Percentiles rank a stretch among this genome's conserved stretches.
These are phyloP conservation scores for Tachina fera DNA, from an alignment of 2,888 invertebrate genomes.

Conservation along the genomic window DNA sequence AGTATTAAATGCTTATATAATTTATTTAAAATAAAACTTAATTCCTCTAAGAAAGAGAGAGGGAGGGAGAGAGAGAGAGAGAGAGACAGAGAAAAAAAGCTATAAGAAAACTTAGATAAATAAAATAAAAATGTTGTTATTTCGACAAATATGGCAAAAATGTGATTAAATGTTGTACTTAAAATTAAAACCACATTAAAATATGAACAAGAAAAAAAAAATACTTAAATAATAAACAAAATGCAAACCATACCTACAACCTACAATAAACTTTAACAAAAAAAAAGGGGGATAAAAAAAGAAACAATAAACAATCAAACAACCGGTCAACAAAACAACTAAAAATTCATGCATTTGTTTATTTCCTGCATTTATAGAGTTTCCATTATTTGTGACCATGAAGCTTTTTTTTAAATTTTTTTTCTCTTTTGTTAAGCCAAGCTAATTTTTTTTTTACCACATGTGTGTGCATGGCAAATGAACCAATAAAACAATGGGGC, in stretches of 20 bases:
- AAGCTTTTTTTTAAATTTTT: neutral
- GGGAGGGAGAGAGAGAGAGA: neutral
- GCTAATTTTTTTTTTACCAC: slow-evolving; percentile 8
- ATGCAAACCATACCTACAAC: slow-evolving; percentile 41
- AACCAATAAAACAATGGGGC: slow-evolving; percentile 2
- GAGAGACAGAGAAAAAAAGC: neutral
- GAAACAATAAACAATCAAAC: neutral
- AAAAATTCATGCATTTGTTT: slow-evolving; percentile 15
- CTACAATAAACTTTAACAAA: slow-evolving; percentile 3
- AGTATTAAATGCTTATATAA: neutral
- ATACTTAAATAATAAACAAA: slow-evolving; percentile 10
- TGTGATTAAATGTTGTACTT: slow-evolving; percentile 11
- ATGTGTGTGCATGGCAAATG: slow-evolving; percentile 17
- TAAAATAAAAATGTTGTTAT: neutral
- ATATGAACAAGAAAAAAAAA: slow-evolving; percentile 11
- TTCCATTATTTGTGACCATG: slow-evolving; percentile 41
- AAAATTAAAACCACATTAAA: slow-evolving; percentile 28
- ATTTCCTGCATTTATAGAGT: slow-evolving; percentile 29
- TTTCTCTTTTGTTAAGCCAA: neutral
- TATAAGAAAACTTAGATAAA: slow-evolving; percentile 1
- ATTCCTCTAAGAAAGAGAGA: neutral
- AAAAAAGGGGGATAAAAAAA: neutral
- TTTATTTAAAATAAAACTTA: neutral
- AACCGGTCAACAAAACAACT: slow-evolving; percentile 38
- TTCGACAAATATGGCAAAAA: slow-evolving; percentile 26